Evolutionary conservation across 2,888 invertebrate species (phyloP).

Genomic region (Ophioninae sp.): DNA sequence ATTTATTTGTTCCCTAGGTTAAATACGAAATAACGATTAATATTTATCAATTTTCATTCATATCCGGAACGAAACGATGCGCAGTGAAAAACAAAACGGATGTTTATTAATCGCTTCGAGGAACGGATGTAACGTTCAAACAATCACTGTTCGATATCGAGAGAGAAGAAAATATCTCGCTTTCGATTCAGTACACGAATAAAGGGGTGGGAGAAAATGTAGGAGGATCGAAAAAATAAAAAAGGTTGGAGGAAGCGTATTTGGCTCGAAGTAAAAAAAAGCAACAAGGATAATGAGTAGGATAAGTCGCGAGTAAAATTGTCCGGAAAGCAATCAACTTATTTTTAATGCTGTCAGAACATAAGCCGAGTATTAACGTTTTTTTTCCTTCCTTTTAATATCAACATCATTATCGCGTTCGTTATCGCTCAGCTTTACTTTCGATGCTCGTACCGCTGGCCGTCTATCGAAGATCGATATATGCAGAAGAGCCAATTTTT

Average conservation of each 20-base stretch:
- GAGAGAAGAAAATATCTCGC: neutral
- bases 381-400: constrained; percentile 37
- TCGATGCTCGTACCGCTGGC: constrained; percentile 25
- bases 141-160: neutral
- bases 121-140: neutral
- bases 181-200: neutral
- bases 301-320: constrained; percentile 63
- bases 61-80: neutral
- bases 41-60: neutral
- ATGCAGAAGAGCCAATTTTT: constrained; percentile 31
- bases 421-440: constrained; percentile 58
- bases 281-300: constrained; percentile 60
- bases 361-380: constrained; percentile 44
- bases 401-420: constrained; percentile 51
- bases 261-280: constrained; percentile 27
- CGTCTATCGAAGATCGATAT: constrained; percentile 58
- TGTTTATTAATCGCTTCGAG: too few relatives aligned
- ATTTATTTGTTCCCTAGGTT: neutral
- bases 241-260: neutral
- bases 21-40: neutral
- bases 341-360: constrained; percentile 53
- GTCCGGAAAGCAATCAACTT: constrained; percentile 61
- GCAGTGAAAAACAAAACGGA: neutral
- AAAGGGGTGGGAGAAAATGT: constrained; percentile 26
- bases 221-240: neutral